Conservation (phyloP, 1,140 invertebrate species). For the Hylaeus volcanicus region DNA sequence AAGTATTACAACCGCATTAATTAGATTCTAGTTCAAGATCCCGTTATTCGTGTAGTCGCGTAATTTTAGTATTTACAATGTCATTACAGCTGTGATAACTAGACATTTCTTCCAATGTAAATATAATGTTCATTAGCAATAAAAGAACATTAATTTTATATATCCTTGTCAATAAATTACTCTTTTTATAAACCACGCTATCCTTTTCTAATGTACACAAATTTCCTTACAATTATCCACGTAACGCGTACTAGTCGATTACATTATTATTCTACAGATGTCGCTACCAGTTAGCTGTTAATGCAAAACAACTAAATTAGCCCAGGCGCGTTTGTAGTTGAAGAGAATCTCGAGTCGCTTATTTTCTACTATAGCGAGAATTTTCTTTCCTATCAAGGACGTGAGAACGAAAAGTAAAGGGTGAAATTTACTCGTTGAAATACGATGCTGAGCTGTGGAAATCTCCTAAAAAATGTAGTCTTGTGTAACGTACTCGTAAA, state of each 20-base stretch:
- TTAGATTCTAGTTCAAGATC: not conserved
- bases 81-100: constrained; percentile 36
- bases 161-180: not conserved
- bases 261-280: too few relatives aligned
- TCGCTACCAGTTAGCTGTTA: not conserved
- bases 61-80: constrained; percentile 11
- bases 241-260: not conserved
- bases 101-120: constrained; percentile 10
- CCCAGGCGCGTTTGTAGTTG: too few relatives aligned
- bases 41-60: not conserved
- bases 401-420: not conserved
- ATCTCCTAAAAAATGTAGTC: constrained; percentile 2
- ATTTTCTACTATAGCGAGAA: too few relatives aligned
- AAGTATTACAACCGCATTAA: constrained; percentile 2
- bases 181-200: not conserved
- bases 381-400: not conserved
- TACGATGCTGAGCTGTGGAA: not conserved
- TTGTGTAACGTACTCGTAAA: not conserved
- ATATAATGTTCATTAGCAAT: constrained; percentile 26
- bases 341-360: too few relatives aligned
- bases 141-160: constrained; percentile 42
- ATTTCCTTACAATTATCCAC: not conserved
- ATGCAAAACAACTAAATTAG: too few relatives aligned
- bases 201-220: not conserved
- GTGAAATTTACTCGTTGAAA: not conserved